Base-by-base conservation (phyloP, 2,888 invertebrate species). In the Phania funesta region DNA sequence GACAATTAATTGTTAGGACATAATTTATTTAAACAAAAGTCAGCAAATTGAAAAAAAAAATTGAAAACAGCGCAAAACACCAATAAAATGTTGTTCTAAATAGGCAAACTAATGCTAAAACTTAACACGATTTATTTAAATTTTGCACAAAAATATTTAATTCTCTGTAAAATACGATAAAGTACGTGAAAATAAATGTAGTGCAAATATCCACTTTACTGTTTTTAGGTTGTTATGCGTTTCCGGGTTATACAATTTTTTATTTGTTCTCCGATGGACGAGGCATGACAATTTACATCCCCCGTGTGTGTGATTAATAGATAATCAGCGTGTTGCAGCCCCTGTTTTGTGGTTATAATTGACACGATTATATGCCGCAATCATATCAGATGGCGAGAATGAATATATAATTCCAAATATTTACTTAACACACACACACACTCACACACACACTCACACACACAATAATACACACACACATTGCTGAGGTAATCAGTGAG, bases 141-240 rank as follows among this genome's bases (percentile, higher is more conserved):
- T 32, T 32, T 11, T 11, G 32, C 32, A 11, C 32, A 32, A n/a
- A n/a, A n/a, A n/a, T n/a, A n/a, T n/a, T n/a, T n/a, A n/a, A n/a
- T n/a, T n/a, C n/a, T n/a, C n/a, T n/a, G n/a, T n/a, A n/a, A n/a
- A n/a, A n/a, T n/a, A n/a, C n/a, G n/a, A n/a, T n/a, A n/a, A n/a
- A n/a, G n/a, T n/a, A n/a, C n/a, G n/a, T n/a, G n/a, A n/a, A n/a
- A n/a, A n/a, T n/a, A n/a, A n/a, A n/a, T n/a, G n/a, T n/a, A n/a
- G n/a, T n/a, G n/a, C n/a, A n/a, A 52, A 44, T 70, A n/a, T 56
- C 13, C 32, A 26, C 11, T 32, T 71, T 5, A 22, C 11, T 58
- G n/a, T 48, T 58, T 62, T 62, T 70, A 54, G 52, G 26, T 74
- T 68, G 56, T 78, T 74, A 78, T 81, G 78, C 67, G 58, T 67